These are phyloP conservation scores for Scaptomyza hsui DNA, from an alignment of 1,140 invertebrate species.

Conservation along the genomic window DNA sequence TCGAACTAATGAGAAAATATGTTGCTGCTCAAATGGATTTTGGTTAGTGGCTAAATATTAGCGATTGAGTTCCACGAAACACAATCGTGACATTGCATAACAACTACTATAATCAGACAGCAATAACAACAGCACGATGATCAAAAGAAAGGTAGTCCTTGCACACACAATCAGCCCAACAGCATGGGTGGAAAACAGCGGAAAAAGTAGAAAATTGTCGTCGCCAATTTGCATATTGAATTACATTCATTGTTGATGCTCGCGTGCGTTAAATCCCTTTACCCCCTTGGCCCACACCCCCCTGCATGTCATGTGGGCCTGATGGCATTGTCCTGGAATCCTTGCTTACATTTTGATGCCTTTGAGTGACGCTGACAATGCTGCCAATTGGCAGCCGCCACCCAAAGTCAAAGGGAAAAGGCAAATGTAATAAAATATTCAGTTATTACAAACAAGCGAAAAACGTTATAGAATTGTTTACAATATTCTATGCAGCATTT, in stretches of 20 bases:
- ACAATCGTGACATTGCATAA: conserved; percentile 2
- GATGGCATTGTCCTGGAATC: conserved; percentile 19
- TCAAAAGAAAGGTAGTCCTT: not conserved
- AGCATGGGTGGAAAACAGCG: conserved; percentile 31
- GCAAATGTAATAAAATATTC: conserved; percentile 70
- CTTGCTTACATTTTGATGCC: conserved; percentile 50
- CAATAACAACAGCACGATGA: not conserved
- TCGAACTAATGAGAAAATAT: conserved; percentile 50
- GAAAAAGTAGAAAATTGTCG: conserved; percentile 71
- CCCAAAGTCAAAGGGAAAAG: conserved; percentile 21
- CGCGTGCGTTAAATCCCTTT: conserved; percentile 42
- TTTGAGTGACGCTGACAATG: conserved; percentile 74
- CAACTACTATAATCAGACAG: conserved; percentile 10
- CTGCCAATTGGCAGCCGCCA: conserved; percentile 68
- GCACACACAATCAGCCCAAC: conserved; percentile 12
- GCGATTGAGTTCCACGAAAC: conserved; percentile 29
- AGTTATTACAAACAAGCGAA: conserved; percentile 47
- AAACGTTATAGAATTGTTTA: conserved; percentile 3
- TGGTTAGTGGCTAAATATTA: conserved; percentile 62
- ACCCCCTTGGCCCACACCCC: not conserved
- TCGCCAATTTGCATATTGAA: conserved; percentile 77
- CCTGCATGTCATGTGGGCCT: conserved; percentile 14
- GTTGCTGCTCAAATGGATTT: conserved; percentile 50
- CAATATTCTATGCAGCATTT: conserved; percentile 8
- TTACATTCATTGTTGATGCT: conserved; percentile 78